These are phyloP conservation scores for Coenonympha glycerion DNA, from an alignment of 2,888 invertebrate species.

Conservation along the genomic window DNA sequence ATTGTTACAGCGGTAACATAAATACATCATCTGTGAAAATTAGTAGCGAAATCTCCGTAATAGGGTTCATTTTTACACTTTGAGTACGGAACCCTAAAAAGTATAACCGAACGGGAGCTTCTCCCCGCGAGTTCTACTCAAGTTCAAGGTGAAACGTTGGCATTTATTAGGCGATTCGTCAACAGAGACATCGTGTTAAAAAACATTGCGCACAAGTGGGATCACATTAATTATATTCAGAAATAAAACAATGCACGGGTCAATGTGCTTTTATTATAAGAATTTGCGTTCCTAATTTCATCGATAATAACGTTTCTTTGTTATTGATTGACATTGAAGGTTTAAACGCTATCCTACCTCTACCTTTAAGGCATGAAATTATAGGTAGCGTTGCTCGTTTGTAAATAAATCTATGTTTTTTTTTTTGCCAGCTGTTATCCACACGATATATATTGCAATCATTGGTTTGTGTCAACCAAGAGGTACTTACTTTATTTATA, in stretches of 20 bases:
- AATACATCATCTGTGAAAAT: too few species aligned
- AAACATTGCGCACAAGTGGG: slow-evolving; percentile 16
- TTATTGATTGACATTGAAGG: not conserved
- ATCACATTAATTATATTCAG: slow-evolving; percentile 18
- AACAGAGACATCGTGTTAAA: slow-evolving; percentile 36
- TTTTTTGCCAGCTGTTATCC: not conserved
- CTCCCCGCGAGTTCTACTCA: slow-evolving; percentile 56
- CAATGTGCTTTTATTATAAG: slow-evolving; percentile 10
- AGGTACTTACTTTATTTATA: not conserved
- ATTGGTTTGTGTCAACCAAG: not conserved
- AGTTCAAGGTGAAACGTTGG: slow-evolving; percentile 74
- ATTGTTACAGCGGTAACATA: too few species aligned
- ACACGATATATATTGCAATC: not conserved
- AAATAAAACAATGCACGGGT: slow-evolving; percentile 10
- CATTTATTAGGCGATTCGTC: slow-evolving; percentile 70
- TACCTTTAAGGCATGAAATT: not conserved
- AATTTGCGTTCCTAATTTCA: not conserved
- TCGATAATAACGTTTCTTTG: not conserved
- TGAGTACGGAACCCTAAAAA: too few species aligned
- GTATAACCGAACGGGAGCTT: slow-evolving; percentile 43
- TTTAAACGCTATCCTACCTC: not conserved
- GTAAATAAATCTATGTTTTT: not conserved
- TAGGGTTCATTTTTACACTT: too few species aligned
- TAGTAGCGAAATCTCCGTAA: too few species aligned
- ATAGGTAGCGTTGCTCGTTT: not conserved